Conservation (phyloP, 2,113 vertebrate species). For the Mormoops blainvillei region DNA sequence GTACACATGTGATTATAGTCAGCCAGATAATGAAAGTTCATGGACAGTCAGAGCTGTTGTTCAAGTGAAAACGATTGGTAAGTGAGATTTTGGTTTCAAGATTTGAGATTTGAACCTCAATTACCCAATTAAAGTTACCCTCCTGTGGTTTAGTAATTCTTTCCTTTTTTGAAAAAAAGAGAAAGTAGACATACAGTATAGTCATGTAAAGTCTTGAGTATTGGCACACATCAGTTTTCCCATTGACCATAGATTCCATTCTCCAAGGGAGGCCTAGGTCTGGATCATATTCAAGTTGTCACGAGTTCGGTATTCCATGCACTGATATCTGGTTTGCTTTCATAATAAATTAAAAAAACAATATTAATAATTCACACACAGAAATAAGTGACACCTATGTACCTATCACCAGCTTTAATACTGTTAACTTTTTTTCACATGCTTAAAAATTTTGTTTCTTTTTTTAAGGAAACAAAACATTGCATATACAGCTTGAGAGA, state of each 20-base stretch:
- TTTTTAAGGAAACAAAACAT: not conserved
- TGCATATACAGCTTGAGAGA: not conserved
- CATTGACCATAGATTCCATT: not conserved
- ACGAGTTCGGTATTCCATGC: not conserved
- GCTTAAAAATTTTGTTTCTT: not conserved
- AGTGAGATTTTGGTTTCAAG: conserved; percentile 47
- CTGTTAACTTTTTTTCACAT: not conserved
- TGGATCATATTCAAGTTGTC: not conserved
- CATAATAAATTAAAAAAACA: not conserved
- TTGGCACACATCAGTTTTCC: not conserved
- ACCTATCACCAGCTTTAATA: not conserved
- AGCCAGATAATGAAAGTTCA: conserved; percentile 52
- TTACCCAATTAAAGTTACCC: not conserved
- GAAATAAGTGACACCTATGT: not conserved
- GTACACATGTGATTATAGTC: conserved; percentile 84
- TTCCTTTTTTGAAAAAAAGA: not conserved
- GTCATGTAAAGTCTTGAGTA: not conserved
- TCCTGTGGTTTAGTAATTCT: not conserved
- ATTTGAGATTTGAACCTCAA: not conserved
- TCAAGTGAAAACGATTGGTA: conserved; percentile 74
- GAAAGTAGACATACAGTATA: not conserved
- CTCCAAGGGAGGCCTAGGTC: not conserved
- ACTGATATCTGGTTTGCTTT: not conserved
- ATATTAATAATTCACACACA: not conserved
- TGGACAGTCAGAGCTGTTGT: conserved; percentile 85